Evolutionary conservation across 2,888 invertebrate species (phyloP).

Genomic region (Brachycybe producta): DNA sequence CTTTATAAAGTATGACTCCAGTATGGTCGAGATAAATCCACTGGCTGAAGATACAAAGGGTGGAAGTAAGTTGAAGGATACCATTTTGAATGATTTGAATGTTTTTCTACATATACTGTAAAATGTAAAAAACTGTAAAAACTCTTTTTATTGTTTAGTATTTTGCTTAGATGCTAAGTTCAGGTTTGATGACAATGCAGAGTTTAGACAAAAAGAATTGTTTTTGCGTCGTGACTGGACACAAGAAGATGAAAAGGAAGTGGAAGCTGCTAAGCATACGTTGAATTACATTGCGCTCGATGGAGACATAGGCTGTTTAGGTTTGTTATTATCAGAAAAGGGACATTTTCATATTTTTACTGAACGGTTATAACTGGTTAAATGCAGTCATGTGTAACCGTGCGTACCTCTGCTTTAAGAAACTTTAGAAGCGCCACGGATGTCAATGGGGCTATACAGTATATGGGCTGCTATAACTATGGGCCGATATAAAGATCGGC

Average conservation of each 20-base stretch:
- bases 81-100: background rate
- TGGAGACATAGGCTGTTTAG: slow-evolving; percentile 83
- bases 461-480: too few relatives aligned
- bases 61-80: slow-evolving; percentile 29
- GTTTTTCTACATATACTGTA: slow-evolving; percentile 38
- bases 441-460: too few relatives aligned
- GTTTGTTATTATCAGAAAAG: slow-evolving; percentile 23
- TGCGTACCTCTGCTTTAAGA: background rate
- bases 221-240: slow-evolving; percentile 71
- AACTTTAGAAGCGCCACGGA: too few relatives aligned
- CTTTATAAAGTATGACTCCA: slow-evolving; percentile 76
- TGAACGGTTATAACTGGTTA: background rate
- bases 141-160: slow-evolving; percentile 42
- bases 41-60: slow-evolving; percentile 73
- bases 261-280: slow-evolving; percentile 73
- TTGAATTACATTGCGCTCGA: slow-evolving; percentile 91
- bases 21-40: slow-evolving; percentile 86
- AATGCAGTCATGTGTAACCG: too few relatives aligned
- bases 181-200: slow-evolving; percentile 88
- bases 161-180: slow-evolving; percentile 91
- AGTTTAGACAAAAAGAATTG: slow-evolving; percentile 77
- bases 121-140: slow-evolving; percentile 45
- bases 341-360: background rate
- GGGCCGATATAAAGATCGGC: too few relatives aligned
- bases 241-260: slow-evolving; percentile 87